Evolutionary conservation across 2,113 vertebrate species (phyloP), one percentile per base, ranked within the genome.

Genomic region (Nothoprocta pentlandii): DNA sequence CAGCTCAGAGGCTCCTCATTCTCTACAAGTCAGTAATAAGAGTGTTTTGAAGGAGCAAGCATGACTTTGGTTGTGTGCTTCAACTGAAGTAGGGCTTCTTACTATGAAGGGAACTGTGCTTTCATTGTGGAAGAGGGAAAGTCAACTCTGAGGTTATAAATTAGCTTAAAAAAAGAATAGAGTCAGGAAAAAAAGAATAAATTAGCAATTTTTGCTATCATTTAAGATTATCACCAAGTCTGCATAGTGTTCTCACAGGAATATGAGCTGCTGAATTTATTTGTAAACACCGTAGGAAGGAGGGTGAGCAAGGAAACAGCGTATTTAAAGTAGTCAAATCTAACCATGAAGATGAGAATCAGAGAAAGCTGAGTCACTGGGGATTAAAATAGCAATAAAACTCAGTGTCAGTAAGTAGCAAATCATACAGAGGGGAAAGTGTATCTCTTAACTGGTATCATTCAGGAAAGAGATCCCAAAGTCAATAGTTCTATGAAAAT

Each of bases 391-490:
- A 79, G 44, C 12, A 14, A 15, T 53, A 68, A 73, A 92, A 84
- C 39, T 56, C 64, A 11, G 1, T 73, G 66, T 53, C 39, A 79
- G 58, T 85, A 89, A 91, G 75, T 53, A 53, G 28, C 4, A 23
- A n/a, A 12, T 85, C 86, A 61, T 32, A 41, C 39, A 1, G 3
- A 68, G 74, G 53, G 47, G 47, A 61, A 90, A 62, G 25, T 9
- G 62, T 89, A 70, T 89, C 66, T 93, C 94, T 90, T 71, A 68
- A 39, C 42, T 84, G 1, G 0, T 71, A 63, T 89, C 58, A 69
- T 93, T 92, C 70, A 85, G 58, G 47, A 87, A 79, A 68, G 94
- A 68, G 39, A n/a, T 90, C 77, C 61, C 81, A 53, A 81, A 71
- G 58, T 79, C 4, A 3, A 36, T 68, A 79, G 61, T 75, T 87